phyloP scores from a whole-genome alignment of 2,888 invertebrate genomes.

The Melikaiella ostensackeni region DNA sequence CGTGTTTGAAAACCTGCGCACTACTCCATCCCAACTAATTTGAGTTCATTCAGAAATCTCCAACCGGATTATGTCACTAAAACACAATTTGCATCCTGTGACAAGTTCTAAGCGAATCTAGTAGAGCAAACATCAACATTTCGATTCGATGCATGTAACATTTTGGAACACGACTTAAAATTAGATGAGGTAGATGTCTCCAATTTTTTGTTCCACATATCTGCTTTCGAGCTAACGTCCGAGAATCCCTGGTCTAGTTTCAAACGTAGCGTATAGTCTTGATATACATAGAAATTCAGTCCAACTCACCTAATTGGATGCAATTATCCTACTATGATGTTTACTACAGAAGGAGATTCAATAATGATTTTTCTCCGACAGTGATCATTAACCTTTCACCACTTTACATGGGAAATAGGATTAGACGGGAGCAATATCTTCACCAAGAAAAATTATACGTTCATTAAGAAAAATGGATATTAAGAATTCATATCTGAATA shows the following conservation, averaged over 20 bases:
- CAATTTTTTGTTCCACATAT: constrained; percentile 5
- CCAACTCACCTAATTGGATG: constrained; percentile 8
- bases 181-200: not conserved
- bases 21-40: constrained; percentile 20
- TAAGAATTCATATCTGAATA: too few species aligned
- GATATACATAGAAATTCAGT: constrained; percentile 1
- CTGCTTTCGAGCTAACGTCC: not conserved
- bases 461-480: too few species aligned
- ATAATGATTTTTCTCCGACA: not conserved
- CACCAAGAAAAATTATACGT: not conserved
- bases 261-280: not conserved
- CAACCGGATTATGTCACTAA: not conserved
- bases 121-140: not conserved
- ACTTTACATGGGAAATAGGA: not conserved
- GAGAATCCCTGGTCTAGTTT: constrained; percentile 30
- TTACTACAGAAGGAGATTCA: not conserved
- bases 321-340: constrained; percentile 17
- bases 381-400: not conserved
- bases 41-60: constrained; percentile 14
- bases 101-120: not conserved
- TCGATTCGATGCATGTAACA: not conserved
- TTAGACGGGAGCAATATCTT: too few species aligned
- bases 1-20: constrained; percentile 26
- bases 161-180: constrained; percentile 4
- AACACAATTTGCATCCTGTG: not conserved